Evolutionary conservation across 30 jellyfish, hydroid and myxozoan species (phyloP), one percentile per base, ranked within the genome.

Genomic region (Rhopilema esculentum): DNA sequence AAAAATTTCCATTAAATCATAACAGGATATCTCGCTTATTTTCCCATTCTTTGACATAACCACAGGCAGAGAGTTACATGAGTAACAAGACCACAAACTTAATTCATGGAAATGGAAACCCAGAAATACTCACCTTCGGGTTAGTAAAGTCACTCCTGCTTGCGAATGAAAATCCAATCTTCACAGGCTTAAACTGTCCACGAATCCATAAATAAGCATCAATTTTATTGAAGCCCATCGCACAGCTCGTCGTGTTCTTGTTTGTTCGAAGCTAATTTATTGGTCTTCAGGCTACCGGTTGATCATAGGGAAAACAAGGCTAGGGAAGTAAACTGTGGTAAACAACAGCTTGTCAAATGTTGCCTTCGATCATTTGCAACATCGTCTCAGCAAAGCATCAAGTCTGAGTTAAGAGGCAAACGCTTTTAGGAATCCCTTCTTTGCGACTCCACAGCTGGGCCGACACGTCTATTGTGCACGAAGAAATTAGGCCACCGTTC

Each of bases 91-190:
- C 57, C 57, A 40, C 57, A 40, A 40, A 40, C 12, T 40, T 40
- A 12, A 40, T 40, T 40, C 57, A 40, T 40, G 12, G 57, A 40
- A 40, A 40, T 40, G 12, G 9, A 40, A 12, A 40, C 12, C 57
- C 57, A 40, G 57, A 2, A 6, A 40, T 29, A 29, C 92, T 16
- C 65, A 85, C 94, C 88, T 75, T 85, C 28, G 94, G 82, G 48
- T 64, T 85, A 16, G 94, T 85, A 68, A 85, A 85, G 70, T 85
- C 94, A 40, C 94, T 66, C 0, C 94, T 81, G 26, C 84, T 85
- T 66, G 94, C 88, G 24, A 72, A 85, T 4, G 88, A 32, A 74
- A 85, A 85, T 0, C 94, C 94, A 72, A 85, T 51, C 77, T 85
- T 85, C 0, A 75, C 82, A 25, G 62, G 67, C 68, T 72, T 74